phyloP scores from a whole-genome alignment of 2,113 vertebrate species.

The Toxostoma redivivum region DNA sequence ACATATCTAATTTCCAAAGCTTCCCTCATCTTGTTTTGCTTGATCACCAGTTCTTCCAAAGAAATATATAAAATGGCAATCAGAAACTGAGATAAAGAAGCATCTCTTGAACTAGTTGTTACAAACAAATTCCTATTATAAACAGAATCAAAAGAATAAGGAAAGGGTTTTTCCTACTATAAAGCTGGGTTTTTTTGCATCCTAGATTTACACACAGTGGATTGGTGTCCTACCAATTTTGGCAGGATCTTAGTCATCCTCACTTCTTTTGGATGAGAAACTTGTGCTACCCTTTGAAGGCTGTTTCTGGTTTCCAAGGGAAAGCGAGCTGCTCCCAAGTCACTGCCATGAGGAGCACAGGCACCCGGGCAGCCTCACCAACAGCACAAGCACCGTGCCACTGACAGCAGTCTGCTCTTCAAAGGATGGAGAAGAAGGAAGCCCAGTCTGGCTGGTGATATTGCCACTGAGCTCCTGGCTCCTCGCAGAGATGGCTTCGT shows the following conservation, averaged over 20 bases:
- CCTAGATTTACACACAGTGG: neutral
- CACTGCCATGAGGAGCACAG: neutral
- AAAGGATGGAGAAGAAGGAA: neutral
- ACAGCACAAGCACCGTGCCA: neutral
- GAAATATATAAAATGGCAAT: constrained; percentile 23
- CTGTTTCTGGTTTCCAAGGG: neutral
- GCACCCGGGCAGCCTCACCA: neutral
- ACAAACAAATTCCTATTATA: neutral
- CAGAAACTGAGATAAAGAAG: neutral
- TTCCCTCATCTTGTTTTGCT: neutral
- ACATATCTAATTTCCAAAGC: constrained; percentile 20
- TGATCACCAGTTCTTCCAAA: constrained; percentile 1
- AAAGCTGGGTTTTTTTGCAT: neutral
- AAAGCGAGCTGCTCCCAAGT: neutral
- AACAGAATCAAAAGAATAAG: neutral
- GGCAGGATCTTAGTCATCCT: neutral
- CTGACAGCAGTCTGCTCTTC: neutral
- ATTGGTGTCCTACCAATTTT: neutral
- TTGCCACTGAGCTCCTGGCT: neutral
- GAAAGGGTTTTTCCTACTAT: neutral
- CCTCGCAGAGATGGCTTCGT: rapidly evolving
- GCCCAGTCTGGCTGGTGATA: neutral
- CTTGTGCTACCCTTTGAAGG: neutral
- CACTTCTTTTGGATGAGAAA: neutral
- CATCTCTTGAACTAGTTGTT: neutral